A percentile compares a stretch with the other conserved stretches of the same genome.
phyloP scores from a whole-genome alignment of 2,888 invertebrate species.

The Vannuccia rotundouncinata region DNA sequence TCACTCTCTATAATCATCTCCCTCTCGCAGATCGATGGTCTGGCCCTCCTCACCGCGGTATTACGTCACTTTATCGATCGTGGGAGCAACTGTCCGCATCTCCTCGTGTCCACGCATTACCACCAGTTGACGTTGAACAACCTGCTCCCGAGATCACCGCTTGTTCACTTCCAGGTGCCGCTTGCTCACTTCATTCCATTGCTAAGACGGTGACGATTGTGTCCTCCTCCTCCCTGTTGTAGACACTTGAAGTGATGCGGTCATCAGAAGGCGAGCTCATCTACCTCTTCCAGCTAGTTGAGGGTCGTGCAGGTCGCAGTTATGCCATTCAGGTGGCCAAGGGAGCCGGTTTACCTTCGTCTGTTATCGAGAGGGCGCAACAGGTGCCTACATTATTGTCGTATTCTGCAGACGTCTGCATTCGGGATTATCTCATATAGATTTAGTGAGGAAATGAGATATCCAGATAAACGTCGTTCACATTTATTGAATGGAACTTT shows the following conservation, averaged over 20 bases:
- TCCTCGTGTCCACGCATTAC: background rate
- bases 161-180: too few species aligned
- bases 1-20: background rate
- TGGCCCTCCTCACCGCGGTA: background rate
- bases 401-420: too few species aligned
- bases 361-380: background rate
- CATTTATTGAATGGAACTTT: too few species aligned
- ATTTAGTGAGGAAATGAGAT: too few species aligned
- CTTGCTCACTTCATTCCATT: too few species aligned
- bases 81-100: background rate
- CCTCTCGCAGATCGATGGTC: background rate
- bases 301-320: background rate
- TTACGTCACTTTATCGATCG: background rate
- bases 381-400: too few species aligned
- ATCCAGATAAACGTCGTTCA: too few species aligned
- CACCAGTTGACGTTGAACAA: background rate
- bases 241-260: background rate
- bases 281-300: slow-evolving; percentile 16
- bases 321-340: slow-evolving; percentile 28
- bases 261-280: background rate
- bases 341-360: background rate
- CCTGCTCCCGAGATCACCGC: background rate
- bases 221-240: too few species aligned
- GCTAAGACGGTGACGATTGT: too few species aligned
- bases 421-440: too few species aligned